Evolutionary conservation across 2,888 invertebrate genomes (phyloP).

Genomic region (Patella ulyssiponensis): DNA sequence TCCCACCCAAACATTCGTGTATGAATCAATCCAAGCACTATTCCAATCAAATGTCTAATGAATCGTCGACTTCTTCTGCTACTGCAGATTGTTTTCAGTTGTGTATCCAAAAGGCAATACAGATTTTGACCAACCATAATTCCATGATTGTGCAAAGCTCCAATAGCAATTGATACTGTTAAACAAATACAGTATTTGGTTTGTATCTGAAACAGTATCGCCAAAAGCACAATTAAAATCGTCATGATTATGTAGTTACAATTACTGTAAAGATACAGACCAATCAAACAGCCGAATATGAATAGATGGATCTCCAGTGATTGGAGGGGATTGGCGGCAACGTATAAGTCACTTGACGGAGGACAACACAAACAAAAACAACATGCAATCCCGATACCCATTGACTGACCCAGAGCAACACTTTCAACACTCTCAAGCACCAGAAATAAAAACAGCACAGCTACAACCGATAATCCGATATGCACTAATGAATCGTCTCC

Average conservation of each 20-base stretch:
- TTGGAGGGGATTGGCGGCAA: constrained; percentile 18
- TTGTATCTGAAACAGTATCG: constrained; percentile 27
- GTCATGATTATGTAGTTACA: constrained; percentile 20
- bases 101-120: constrained; percentile 35
- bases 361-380: constrained; percentile 35
- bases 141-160: constrained; percentile 37
- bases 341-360: constrained; percentile 19
- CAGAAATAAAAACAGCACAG: constrained; percentile 11
- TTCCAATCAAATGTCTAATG: constrained; percentile 35
- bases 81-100: constrained; percentile 29
- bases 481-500: constrained; percentile 18
- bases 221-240: constrained; percentile 23
- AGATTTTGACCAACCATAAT: constrained; percentile 39
- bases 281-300: constrained; percentile 29
- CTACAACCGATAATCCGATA: constrained; percentile 11
- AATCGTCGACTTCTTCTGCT: constrained; percentile 30
- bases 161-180: constrained; percentile 34
- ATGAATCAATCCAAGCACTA: constrained; percentile 38
- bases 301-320: constrained; percentile 32
- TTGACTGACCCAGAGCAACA: constrained; percentile 41
- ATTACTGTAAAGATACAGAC: constrained; percentile 32
- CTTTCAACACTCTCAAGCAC: constrained; percentile 31
- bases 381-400: constrained; percentile 42
- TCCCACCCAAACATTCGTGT: constrained; percentile 36
- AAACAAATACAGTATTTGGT: constrained; percentile 25